These are phyloP conservation scores for Trachelus tabidus DNA, from an alignment of 2,888 invertebrate species.

Conservation along the genomic window DNA sequence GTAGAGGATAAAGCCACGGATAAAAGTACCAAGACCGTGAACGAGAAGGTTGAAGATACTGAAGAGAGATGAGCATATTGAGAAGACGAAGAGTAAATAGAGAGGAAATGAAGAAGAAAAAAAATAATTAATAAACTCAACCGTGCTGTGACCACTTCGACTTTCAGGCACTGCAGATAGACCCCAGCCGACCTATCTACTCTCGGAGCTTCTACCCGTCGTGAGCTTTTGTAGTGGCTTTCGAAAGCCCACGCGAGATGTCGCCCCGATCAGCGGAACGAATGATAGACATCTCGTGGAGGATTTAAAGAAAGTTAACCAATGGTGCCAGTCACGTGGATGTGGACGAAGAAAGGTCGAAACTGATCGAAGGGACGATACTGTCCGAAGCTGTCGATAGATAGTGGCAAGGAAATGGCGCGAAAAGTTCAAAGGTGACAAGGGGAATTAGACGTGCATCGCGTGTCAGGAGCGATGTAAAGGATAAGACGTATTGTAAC, in stretches of 20 bases:
- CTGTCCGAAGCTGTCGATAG: background rate
- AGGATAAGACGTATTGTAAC: background rate
- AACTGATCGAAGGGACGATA: background rate
- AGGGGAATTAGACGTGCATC: background rate
- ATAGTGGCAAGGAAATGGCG: background rate
- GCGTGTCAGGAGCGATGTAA: background rate
- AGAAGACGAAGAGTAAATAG: background rate
- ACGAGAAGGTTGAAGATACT: conserved; percentile 12
- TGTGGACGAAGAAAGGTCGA: background rate
- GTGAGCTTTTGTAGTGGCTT: background rate
- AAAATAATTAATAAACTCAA: conserved; percentile 31
- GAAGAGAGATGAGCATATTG: background rate
- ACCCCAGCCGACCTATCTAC: background rate
- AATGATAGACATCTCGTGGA: background rate
- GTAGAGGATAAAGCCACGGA: conserved; percentile 22
- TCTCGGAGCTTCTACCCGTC: background rate
- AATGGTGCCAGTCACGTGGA: background rate
- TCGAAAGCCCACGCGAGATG: background rate
- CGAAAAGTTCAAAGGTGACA: background rate
- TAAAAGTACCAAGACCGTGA: conserved; percentile 10
- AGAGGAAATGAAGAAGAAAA: background rate
- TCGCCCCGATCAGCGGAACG: background rate
- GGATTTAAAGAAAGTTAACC: background rate
- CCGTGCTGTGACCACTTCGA: conserved; percentile 51
- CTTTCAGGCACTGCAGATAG: conserved; percentile 41